phyloP scores from a whole-genome alignment of 2,797 vertebrate genomes.

The Mormyrops attenuatus region DNA sequence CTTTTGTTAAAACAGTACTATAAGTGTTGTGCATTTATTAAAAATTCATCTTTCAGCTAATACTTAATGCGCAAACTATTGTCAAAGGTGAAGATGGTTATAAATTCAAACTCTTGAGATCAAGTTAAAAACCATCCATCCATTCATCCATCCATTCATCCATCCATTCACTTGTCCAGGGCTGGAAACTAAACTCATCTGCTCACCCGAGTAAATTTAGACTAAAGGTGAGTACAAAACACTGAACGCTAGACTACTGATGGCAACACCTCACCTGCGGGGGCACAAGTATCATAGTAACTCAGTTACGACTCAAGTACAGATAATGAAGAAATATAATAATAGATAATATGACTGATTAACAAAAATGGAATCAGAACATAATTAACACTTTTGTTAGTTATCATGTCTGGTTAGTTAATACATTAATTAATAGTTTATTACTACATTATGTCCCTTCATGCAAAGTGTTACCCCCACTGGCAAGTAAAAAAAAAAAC shows the following conservation, averaged over 20 bases:
- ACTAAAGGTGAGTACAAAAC: background rate
- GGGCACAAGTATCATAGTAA: background rate
- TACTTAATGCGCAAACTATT: background rate
- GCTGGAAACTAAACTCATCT: background rate
- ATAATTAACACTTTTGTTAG: background rate
- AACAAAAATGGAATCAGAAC: background rate
- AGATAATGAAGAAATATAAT: background rate
- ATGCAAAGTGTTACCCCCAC: background rate
- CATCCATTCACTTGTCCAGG: background rate
- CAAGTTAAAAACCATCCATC: background rate
- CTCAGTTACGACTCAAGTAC: background rate
- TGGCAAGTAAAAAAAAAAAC: background rate
- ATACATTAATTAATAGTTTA: background rate
- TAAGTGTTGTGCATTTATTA: background rate
- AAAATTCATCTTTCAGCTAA: background rate
- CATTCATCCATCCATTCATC: background rate
- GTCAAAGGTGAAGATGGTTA: background rate
- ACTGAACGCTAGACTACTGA: background rate
- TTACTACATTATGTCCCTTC: background rate
- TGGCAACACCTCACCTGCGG: background rate
- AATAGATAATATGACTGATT: background rate
- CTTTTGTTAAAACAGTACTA: background rate
- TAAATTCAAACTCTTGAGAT: background rate
- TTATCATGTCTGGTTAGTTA: background rate
- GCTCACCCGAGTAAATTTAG: background rate